Evolutionary conservation across 2,797 vertebrate genomes (phyloP).

Genomic region (Enteromius trimaculatus): DNA sequence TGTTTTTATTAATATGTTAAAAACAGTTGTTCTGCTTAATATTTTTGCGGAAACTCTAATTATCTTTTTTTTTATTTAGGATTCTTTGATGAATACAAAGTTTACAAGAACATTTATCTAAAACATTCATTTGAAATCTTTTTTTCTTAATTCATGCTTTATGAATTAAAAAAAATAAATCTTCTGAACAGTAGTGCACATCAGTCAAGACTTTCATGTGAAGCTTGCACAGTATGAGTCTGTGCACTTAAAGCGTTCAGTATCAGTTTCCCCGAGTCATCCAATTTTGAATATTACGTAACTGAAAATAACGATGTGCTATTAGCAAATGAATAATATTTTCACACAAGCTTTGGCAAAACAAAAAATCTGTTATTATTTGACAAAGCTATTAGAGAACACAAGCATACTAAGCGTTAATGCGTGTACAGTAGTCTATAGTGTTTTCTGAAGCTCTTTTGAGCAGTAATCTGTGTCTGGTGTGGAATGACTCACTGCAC

Average conservation of each 20-base stretch:
- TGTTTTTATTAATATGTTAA: neutral
- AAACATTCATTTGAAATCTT: neutral
- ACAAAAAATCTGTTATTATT: conserved; percentile 30
- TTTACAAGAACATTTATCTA: neutral
- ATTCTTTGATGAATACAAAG: neutral
- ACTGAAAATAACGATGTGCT: neutral
- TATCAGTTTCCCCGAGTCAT: conserved; percentile 1
- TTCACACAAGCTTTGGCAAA: neutral
- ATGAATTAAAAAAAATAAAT: neutral
- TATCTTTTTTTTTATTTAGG: neutral
- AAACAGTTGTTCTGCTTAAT: neutral
- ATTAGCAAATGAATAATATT: conserved; percentile 1
- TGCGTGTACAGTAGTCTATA: conserved; percentile 23
- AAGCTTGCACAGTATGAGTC: neutral
- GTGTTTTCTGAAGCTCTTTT: conserved; percentile 30
- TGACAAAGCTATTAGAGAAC: neutral
- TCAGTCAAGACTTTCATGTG: neutral
- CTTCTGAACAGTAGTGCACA: neutral
- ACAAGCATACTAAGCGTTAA: neutral
- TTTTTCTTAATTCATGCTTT: neutral
- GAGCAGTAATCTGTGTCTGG: conserved; percentile 55
- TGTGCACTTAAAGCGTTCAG: neutral
- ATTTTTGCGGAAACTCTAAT: neutral
- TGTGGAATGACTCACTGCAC: conserved; percentile 56
- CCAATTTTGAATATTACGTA: conserved; percentile 3